Evolutionary conservation across 1,140 invertebrate species (phyloP).

Genomic region (Melipona quadrifasciata): DNA sequence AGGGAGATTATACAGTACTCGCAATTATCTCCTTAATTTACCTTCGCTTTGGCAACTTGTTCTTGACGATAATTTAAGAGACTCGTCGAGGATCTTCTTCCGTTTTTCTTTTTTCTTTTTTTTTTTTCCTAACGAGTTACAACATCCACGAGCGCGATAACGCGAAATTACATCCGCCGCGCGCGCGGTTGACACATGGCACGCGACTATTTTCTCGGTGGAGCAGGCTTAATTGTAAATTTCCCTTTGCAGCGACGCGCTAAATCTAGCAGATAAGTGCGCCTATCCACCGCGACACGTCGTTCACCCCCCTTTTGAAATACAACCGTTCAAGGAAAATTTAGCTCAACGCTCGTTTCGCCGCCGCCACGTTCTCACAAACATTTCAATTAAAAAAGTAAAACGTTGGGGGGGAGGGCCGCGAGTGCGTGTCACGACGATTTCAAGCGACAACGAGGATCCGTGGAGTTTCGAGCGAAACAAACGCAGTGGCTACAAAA

Average conservation of each 20-base stretch:
- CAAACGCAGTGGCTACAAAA: no score
- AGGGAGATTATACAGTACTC: neutral
- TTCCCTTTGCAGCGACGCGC: constrained; percentile 12
- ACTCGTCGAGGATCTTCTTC: neutral
- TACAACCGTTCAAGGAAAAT: constrained; percentile 15
- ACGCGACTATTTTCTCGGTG: constrained; percentile 10
- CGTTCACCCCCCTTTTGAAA: constrained; percentile 24
- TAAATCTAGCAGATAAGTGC: constrained; percentile 43
- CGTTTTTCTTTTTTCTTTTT: no score
- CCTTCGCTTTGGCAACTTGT: no score
- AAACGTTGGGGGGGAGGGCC: neutral
- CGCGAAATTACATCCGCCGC: constrained; percentile 10
- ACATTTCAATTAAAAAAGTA: constrained; percentile 37
- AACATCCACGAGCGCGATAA: neutral
- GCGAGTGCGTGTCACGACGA: neutral
- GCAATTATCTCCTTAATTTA: neutral
- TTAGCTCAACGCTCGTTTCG: neutral
- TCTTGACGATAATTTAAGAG: neutral
- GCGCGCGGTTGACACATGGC: constrained; percentile 7
- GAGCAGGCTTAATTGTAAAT: constrained; percentile 31
- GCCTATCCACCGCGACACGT: constrained; percentile 7
- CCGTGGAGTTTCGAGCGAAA: neutral
- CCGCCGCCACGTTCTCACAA: constrained; percentile 10
- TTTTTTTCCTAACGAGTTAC: neutral
- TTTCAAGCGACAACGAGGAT: neutral